Evolutionary conservation across 2,888 invertebrate genomes (phyloP), one percentile per base, ranked within the genome.

Genomic region (Parnassius glacialis): DNA sequence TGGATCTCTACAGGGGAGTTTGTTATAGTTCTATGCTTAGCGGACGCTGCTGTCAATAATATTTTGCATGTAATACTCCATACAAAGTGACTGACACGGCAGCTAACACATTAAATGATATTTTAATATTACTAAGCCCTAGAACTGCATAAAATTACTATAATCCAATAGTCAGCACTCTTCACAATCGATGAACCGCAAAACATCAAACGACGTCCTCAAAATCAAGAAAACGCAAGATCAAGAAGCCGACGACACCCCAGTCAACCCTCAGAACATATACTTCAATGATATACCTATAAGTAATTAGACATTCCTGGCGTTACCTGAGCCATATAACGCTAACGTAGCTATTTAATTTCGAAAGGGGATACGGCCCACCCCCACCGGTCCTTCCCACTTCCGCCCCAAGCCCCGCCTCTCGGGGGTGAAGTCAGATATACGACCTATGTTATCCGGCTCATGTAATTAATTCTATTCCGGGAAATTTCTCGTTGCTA

Each of bases 171-270:
- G 45, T 45, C n/a, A 45, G n/a, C 3, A 45, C n/a, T 2, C 45
- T 45, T 12, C 12, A n/a, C 51, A 43, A 58, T 52, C 58, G 52
- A 58, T 51, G 20, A 44, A 45, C 57, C 12, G n/a, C 45, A 11
- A 48, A 60, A 60, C 56, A 44, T 60, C 54, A 55, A 60, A 60
- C 51, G 50, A 20, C 34, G 45, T 16, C 20, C 43, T 45, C 52
- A 44, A 41, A 45, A 13, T 47, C 47, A 53, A 53, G 59, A 42
- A 60, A 60, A 60, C 47, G 48, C 85, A 87, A 87, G 85, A 87
- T 87, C 87, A 87, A 87, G 87, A 85, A 87, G 84, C 84, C 84
- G 69, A 79, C 78, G 76, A 79, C 81, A 80, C 84, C 79, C 83
- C 76, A 76, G 84, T 85, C 84, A 84, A 77, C 81, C 80, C 74